Conservation (phyloP, 2,113 vertebrate genomes). For the Hassar affinis region DNA sequence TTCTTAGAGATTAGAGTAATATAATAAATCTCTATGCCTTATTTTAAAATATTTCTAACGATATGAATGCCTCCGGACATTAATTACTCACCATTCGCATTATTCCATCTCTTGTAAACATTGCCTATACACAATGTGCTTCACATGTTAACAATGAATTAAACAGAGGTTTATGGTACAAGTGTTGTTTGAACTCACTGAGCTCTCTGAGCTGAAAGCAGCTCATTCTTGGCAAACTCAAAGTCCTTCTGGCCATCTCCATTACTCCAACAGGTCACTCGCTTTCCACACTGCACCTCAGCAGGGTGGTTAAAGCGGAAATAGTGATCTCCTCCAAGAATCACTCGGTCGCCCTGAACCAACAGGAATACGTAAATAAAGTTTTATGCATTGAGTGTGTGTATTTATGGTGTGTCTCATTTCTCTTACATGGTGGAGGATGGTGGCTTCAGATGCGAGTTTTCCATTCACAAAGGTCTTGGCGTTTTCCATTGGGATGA, state of each 20-base stretch:
- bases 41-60: too few relatives aligned
- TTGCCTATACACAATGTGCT: too few relatives aligned
- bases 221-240: conserved; percentile 94
- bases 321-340: conserved; percentile 96
- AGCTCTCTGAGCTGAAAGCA: conserved; percentile 81
- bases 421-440: conserved; percentile 85
- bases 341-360: conserved; percentile 86
- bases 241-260: conserved; percentile 86
- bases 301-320: conserved; percentile 93
- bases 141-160: too few relatives aligned
- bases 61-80: too few relatives aligned
- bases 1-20: too few relatives aligned
- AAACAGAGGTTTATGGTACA: too few relatives aligned
- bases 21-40: too few relatives aligned
- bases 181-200: conserved; percentile 74
- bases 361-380: neutral
- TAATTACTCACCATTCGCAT: too few relatives aligned
- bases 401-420: neutral
- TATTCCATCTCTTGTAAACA: too few relatives aligned
- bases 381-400: too few relatives aligned
- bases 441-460: conserved; percentile 74
- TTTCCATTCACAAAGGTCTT: conserved; percentile 90
- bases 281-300: conserved; percentile 82
- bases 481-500: conserved; percentile 79
- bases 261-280: conserved; percentile 59